phyloP scores from a whole-genome alignment of 2,888 invertebrate species.

The Boloria selene region DNA sequence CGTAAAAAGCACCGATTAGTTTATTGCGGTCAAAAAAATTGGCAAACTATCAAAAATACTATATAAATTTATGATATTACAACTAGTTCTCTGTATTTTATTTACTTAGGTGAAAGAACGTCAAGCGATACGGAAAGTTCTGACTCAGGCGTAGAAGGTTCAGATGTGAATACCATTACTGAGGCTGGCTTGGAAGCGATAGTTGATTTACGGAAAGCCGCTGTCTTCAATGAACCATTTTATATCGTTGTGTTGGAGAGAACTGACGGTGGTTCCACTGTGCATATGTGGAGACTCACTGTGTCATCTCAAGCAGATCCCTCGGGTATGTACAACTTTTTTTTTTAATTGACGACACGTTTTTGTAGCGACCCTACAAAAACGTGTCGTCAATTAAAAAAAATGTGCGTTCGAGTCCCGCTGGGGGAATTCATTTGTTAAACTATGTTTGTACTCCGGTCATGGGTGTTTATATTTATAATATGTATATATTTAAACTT shows the following conservation, averaged over 20 bases:
- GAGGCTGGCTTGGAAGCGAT: constrained; percentile 91
- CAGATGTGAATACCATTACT: constrained; percentile 72
- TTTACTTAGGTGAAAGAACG: constrained; percentile 63
- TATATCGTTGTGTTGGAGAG: constrained; percentile 96
- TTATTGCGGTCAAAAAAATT: not conserved
- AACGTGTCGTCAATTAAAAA: too few relatives aligned
- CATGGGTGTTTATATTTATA: too few relatives aligned
- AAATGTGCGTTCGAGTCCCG: too few relatives aligned
- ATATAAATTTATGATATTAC: not conserved
- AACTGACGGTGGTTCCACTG: constrained; percentile 90
- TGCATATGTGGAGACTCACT: constrained; percentile 98
- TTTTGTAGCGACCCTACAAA: too few relatives aligned
- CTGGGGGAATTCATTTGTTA: too few relatives aligned
- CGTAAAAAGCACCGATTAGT: too few relatives aligned
- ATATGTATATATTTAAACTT: too few relatives aligned
- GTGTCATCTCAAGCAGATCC: constrained; percentile 89
- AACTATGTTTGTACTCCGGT: too few relatives aligned
- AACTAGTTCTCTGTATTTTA: not conserved
- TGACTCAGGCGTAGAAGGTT: constrained; percentile 63
- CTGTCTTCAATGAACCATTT: constrained; percentile 96
- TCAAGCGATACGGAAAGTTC: constrained; percentile 56
- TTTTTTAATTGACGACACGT: too few relatives aligned
- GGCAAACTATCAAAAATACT: not conserved
- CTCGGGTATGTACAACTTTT: constrained; percentile 57
- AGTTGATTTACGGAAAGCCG: constrained; percentile 93